Conservation (phyloP, 2,113 vertebrate species). For the Sylvia atricapilla region DNA sequence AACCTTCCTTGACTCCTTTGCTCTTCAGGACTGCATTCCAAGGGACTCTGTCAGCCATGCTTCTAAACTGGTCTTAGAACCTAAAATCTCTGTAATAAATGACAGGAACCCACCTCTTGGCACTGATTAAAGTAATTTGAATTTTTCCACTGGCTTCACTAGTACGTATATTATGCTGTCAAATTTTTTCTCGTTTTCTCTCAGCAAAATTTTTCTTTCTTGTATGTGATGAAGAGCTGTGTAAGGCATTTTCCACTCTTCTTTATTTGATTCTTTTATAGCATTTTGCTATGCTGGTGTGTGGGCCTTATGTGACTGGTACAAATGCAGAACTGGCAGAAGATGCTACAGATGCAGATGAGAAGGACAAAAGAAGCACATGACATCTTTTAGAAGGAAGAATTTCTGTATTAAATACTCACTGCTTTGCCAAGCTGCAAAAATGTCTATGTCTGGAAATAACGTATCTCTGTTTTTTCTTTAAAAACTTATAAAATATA, state of each 20-base stretch:
- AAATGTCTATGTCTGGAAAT: not conserved
- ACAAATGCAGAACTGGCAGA: not conserved
- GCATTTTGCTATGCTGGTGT: not conserved
- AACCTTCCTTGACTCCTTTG: not conserved
- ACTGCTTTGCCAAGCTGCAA: not conserved
- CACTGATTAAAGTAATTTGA: not conserved
- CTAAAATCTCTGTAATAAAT: not conserved
- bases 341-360: not conserved
- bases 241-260: not conserved
- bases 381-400: not conserved
- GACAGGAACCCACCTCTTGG: not conserved
- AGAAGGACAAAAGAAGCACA: not conserved
- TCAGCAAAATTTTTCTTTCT: not conserved
- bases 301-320: not conserved
- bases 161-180: not conserved
- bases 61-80: not conserved
- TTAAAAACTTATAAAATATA: not conserved
- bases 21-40: not conserved
- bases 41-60: not conserved
- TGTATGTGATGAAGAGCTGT: not conserved
- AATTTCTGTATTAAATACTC: not conserved
- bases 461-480: not conserved
- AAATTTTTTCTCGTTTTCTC: not conserved
- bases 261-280: not conserved
- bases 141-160: not conserved